Percentiles rank a stretch among this genome's conserved stretches.
Conservation (phyloP, 2,113 vertebrate species). For the Raja brachyura region DNA sequence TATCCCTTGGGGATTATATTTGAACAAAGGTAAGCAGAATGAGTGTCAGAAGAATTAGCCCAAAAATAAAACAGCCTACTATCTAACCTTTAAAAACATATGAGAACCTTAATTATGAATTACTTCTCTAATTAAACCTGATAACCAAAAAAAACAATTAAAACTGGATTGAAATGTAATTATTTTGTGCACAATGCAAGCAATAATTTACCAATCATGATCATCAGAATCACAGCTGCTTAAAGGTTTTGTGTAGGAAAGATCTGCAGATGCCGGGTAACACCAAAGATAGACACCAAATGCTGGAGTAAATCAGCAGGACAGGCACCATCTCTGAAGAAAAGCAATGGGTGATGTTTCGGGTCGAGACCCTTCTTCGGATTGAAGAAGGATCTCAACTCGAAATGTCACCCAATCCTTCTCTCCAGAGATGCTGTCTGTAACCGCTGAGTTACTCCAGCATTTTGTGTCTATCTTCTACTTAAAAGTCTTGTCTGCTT, state of each 20-base stretch:
- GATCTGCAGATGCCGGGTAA: too few relatives aligned
- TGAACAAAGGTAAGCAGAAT: not conserved
- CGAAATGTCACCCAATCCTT: too few relatives aligned
- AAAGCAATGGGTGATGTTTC: too few relatives aligned
- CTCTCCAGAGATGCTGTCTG: too few relatives aligned
- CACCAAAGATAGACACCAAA: too few relatives aligned
- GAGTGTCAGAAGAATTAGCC: not conserved
- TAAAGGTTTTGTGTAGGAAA: too few relatives aligned
- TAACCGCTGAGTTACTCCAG: too few relatives aligned
- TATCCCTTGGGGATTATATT: not conserved
- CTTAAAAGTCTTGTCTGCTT: not conserved
- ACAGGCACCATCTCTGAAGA: too few relatives aligned
- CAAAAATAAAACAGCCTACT: not conserved
- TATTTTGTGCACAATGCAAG: not conserved
- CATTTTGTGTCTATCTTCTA: too few relatives aligned
- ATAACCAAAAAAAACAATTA: constrained; percentile 4
- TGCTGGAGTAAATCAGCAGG: too few relatives aligned
- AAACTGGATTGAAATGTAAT: not conserved
- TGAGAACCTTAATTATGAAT: not conserved
- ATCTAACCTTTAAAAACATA: not conserved
- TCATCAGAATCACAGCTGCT: not conserved
- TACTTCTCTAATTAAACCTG: not conserved
- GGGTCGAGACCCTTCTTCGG: too few relatives aligned
- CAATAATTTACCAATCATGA: not conserved
- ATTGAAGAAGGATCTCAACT: too few relatives aligned